These are phyloP conservation scores for Aporophyla nigra DNA, from an alignment of 2,888 invertebrate genomes.

Conservation along the genomic window DNA sequence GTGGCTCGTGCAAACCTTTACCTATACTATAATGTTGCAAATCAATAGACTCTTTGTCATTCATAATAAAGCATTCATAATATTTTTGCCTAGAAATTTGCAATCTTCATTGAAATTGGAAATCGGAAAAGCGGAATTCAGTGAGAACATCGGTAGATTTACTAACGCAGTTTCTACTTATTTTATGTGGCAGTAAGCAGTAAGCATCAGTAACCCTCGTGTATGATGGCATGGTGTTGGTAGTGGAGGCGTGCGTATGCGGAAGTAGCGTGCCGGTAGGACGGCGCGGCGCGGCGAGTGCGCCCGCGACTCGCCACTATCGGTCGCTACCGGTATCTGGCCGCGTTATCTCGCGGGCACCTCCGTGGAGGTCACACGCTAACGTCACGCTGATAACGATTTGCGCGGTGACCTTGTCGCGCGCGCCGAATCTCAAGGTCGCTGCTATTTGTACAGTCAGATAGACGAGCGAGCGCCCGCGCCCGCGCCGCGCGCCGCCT, in stretches of 20 bases:
- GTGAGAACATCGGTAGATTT: not conserved
- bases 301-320: conserved; percentile 78
- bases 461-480: conserved; percentile 80
- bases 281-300: conserved; percentile 56
- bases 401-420: conserved; percentile 90
- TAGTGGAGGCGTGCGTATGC: conserved; percentile 51
- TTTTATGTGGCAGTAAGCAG: not conserved
- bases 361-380: conserved; percentile 88
- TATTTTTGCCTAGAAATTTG: not conserved
- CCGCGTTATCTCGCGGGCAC: conserved; percentile 87
- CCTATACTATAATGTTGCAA: not conserved
- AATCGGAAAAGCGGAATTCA: not conserved
- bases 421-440: conserved; percentile 90
- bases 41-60: not conserved
- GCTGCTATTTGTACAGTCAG: conserved; percentile 89
- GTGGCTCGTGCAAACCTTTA: not conserved
- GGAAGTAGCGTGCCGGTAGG: conserved; percentile 62
- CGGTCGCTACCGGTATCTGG: conserved; percentile 87
- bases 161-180: not conserved
- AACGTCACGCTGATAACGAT: conserved; percentile 91
- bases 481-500: conserved; percentile 74
- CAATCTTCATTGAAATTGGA: not conserved
- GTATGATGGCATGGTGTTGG: conserved; percentile 5
- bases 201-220: not conserved
- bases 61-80: too few relatives aligned